phyloP scores from a whole-genome alignment of 1,140 invertebrate genomes.

The Diabrotica virgifera region DNA sequence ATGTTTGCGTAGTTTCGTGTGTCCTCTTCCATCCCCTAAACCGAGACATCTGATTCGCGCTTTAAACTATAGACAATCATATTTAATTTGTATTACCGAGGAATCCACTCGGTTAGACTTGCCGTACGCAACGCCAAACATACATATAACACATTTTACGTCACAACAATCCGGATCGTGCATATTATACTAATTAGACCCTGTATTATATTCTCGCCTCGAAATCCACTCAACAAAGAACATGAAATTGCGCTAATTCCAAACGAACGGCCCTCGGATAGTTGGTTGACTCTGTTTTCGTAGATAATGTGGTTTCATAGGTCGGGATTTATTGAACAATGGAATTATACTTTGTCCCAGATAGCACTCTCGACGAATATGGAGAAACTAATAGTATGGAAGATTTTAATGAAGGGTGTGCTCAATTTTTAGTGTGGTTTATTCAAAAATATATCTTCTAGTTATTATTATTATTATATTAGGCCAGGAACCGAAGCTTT shows the following conservation, averaged over 20 bases:
- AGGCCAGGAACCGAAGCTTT: too few species aligned
- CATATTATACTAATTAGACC: conserved; percentile 12
- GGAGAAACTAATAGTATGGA: too few species aligned
- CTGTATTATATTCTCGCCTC: not conserved
- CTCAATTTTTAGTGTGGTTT: too few species aligned
- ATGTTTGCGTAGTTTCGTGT: too few species aligned
- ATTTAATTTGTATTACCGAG: not conserved
- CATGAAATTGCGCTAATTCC: conserved; percentile 3
- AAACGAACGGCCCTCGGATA: not conserved
- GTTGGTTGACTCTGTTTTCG: not conserved
- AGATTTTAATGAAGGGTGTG: too few species aligned
- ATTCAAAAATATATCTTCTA: too few species aligned
- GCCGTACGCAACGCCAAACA: not conserved
- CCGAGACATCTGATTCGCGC: too few species aligned
- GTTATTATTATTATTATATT: too few species aligned
- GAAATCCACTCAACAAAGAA: not conserved
- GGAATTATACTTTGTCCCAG: too few species aligned
- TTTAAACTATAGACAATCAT: not conserved
- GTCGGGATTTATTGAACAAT: not conserved
- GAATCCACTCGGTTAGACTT: not conserved
- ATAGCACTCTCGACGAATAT: too few species aligned
- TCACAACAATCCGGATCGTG: conserved; percentile 12
- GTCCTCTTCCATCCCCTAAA: too few species aligned
- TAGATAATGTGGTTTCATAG: not conserved
- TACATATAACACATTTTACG: conserved; percentile 1